Evolutionary conservation across 92 coral and sea anemone species (phyloP).

Genomic region (Galaxea fascicularis): DNA sequence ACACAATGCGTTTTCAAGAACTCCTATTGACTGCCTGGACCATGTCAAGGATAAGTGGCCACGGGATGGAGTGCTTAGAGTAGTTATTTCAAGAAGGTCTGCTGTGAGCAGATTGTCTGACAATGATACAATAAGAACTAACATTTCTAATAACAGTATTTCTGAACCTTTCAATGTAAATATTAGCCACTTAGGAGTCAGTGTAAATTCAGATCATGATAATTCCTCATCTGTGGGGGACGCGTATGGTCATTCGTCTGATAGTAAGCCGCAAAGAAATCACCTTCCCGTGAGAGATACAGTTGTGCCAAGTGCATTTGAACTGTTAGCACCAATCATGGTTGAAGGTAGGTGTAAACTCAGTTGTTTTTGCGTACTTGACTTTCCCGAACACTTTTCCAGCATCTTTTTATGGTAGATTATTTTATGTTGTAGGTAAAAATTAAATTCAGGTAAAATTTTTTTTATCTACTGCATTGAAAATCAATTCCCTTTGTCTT

Average conservation of each 20-base stretch:
- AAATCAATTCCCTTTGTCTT: no score
- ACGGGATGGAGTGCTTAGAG: conserved; percentile 94
- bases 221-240: conserved; percentile 53
- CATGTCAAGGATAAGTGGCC: conserved; percentile 95
- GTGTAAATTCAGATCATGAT: conserved; percentile 25
- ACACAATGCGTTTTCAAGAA: conserved; percentile 94
- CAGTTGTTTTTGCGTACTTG: neutral
- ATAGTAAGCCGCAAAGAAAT: conserved; percentile 72
- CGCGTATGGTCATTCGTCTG: conserved; percentile 59
- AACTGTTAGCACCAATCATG: conserved; percentile 64
- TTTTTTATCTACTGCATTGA: no score
- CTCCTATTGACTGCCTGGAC: conserved; percentile 95
- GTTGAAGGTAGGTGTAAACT: conserved; percentile 38
- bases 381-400: neutral
- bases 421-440: no score
- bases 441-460: no score
- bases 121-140: conserved; percentile 63
- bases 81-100: conserved; percentile 77
- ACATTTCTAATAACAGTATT: conserved; percentile 41
- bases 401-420: no score
- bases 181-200: conserved; percentile 29
- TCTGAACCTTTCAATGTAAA: conserved; percentile 46
- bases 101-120: conserved; percentile 72
- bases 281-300: conserved; percentile 85
- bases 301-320: conserved; percentile 80